Evolutionary conservation across 2,797 vertebrate species (phyloP).

Genomic region (Coendou prehensilis): DNA sequence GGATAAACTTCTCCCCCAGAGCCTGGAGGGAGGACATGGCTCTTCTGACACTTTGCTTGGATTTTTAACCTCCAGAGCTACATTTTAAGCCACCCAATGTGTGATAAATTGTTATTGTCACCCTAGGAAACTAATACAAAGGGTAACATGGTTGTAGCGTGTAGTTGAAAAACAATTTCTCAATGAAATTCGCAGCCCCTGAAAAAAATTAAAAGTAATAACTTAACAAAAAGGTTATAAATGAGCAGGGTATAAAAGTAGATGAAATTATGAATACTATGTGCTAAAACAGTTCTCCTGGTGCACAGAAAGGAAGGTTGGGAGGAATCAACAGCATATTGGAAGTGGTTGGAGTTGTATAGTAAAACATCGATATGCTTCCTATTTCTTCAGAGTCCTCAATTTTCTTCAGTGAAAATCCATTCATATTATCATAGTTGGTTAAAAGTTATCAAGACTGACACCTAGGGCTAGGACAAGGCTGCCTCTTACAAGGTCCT

Average conservation of each 20-base stretch:
- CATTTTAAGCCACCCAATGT: neutral
- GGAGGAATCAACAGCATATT: neutral
- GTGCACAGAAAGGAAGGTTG: neutral
- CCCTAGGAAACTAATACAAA: neutral
- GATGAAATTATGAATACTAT: neutral
- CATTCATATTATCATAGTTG: neutral
- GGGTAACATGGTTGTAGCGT: neutral
- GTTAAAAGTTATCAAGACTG: neutral
- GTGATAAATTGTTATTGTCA: neutral
- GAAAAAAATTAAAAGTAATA: slow-evolving; percentile 37
- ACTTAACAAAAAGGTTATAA: neutral
- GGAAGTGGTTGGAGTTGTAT: neutral
- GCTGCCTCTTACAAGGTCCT: neutral
- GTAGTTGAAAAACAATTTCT: slow-evolving; percentile 17
- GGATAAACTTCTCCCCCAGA: no score
- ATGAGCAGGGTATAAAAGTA: neutral
- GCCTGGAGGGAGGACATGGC: neutral
- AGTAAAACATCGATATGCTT: neutral
- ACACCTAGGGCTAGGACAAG: neutral
- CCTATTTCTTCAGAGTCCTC: neutral
- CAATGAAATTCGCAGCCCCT: neutral
- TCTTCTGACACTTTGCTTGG: no score
- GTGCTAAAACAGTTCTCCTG: neutral
- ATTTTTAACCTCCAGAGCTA: neutral
- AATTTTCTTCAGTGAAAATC: slow-evolving; percentile 8